Conservation (phyloP, 2,113 vertebrate species). For the Varanus komodoensis region DNA sequence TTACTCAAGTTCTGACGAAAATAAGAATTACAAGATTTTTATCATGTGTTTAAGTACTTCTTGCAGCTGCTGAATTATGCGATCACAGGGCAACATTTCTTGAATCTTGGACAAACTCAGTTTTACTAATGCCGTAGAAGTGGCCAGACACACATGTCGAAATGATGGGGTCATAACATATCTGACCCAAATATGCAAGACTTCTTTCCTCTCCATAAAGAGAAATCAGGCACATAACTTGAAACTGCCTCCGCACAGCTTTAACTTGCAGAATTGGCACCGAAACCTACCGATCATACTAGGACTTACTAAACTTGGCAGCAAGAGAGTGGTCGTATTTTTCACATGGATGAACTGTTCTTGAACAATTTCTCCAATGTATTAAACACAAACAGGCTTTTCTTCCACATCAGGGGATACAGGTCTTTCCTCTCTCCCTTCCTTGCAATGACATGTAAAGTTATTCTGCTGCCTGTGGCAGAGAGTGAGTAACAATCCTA, state of each 20-base stretch:
- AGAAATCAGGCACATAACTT: conserved; percentile 40
- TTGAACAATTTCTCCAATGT: conserved; percentile 56
- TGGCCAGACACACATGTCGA: conserved; percentile 42
- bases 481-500: neutral
- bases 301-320: conserved; percentile 58
- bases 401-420: conserved; percentile 39
- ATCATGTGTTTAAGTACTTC: conserved; percentile 17
- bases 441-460: conserved; percentile 21
- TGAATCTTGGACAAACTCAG: conserved; percentile 55
- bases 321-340: conserved; percentile 34
- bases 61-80: neutral
- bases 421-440: conserved; percentile 10
- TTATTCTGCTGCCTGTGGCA: neutral
- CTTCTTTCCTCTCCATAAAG: conserved; percentile 19
- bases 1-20: neutral
- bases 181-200: neutral
- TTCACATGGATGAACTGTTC: conserved; percentile 53
- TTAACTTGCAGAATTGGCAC: conserved; percentile 35
- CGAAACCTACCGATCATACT: conserved; percentile 50
- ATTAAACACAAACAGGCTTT: conserved; percentile 47
- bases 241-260: conserved; percentile 37
- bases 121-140: conserved; percentile 52
- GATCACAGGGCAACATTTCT: conserved; percentile 47
- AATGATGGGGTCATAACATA: neutral
- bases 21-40: conserved; percentile 18